A percentile compares a stretch with the other conserved stretches of the same genome.
Evolutionary conservation across 2,888 invertebrate genomes (phyloP).

Genomic region (Metallyticus violacea): DNA sequence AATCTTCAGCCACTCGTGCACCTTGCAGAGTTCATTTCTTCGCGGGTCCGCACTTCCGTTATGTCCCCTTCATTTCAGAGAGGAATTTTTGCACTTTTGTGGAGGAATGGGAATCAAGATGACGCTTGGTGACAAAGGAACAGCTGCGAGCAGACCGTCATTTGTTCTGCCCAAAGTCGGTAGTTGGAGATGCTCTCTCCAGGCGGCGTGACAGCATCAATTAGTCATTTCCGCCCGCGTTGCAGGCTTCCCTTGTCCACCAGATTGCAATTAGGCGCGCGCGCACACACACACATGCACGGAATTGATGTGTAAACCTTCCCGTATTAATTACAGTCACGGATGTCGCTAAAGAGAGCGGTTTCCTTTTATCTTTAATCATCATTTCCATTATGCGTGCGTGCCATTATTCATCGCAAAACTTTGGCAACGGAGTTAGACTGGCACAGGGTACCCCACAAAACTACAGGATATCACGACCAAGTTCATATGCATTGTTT

Average conservation of each 20-base stretch:
- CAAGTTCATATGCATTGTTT: too few relatives aligned
- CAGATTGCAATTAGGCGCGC: not conserved
- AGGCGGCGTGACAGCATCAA: slow-evolving; percentile 4
- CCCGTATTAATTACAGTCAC: slow-evolving; percentile 5
- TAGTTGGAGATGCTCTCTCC: not conserved
- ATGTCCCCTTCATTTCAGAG: not conserved
- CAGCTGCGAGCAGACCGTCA: not conserved
- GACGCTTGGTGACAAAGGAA: not conserved
- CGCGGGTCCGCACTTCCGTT: too few relatives aligned
- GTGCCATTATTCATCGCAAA: not conserved
- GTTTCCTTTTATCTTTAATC: not conserved
- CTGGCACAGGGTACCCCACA: not conserved
- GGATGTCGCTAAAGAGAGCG: not conserved
- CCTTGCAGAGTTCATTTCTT: not conserved
- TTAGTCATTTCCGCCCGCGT: slow-evolving; percentile 16
- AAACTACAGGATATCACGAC: too few relatives aligned
- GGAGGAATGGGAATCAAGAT: not conserved
- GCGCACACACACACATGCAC: not conserved
- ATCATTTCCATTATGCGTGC: not conserved
- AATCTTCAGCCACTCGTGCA: not conserved
- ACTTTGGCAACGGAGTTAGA: not conserved
- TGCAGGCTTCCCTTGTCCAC: not conserved
- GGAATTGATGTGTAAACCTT: slow-evolving; percentile 7
- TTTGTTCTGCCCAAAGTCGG: not conserved
- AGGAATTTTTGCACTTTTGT: not conserved